Percentiles rank a stretch among this genome's conserved stretches.
Evolutionary conservation across 1,140 invertebrate species (phyloP).

Genomic region (Diachasma alloeum): DNA sequence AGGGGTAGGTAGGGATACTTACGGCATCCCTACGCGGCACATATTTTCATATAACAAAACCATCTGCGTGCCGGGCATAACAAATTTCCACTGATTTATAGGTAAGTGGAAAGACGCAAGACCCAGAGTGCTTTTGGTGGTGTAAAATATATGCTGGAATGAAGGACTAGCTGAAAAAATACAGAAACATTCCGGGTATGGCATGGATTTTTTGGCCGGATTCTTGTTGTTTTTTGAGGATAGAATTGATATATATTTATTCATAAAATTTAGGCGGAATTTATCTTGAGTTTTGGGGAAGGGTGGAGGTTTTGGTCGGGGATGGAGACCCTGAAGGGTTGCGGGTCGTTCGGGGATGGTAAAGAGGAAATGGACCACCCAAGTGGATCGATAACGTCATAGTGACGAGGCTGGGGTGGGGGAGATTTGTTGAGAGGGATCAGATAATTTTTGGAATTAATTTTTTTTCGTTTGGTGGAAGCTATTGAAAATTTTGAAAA

Average conservation of each 20-base stretch:
- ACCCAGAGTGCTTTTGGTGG: constrained; percentile 15
- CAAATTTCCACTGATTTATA: constrained; percentile 68
- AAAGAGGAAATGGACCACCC: constrained; percentile 40
- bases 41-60: constrained; percentile 69
- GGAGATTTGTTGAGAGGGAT: neutral
- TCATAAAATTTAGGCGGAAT: neutral
- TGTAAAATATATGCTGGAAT: constrained; percentile 3
- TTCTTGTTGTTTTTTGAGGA: neutral
- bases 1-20: constrained; percentile 62
- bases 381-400: constrained; percentile 51
- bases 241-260: neutral
- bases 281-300: neutral
- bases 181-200: neutral
- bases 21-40: constrained; percentile 63
- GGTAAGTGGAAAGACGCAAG: constrained; percentile 43
- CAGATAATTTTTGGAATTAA: neutral
- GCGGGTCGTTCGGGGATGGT: constrained; percentile 16
- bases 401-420: constrained; percentile 39
- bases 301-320: constrained; percentile 5
- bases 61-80: constrained; percentile 66
- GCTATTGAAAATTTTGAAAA: neutral
- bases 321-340: constrained; percentile 44
- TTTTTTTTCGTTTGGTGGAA: neutral
- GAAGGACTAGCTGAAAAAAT: constrained; percentile 9
- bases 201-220: neutral